These are phyloP conservation scores for Cephus pulcher DNA, from an alignment of 2,888 invertebrate genomes.

Conservation along the genomic window DNA sequence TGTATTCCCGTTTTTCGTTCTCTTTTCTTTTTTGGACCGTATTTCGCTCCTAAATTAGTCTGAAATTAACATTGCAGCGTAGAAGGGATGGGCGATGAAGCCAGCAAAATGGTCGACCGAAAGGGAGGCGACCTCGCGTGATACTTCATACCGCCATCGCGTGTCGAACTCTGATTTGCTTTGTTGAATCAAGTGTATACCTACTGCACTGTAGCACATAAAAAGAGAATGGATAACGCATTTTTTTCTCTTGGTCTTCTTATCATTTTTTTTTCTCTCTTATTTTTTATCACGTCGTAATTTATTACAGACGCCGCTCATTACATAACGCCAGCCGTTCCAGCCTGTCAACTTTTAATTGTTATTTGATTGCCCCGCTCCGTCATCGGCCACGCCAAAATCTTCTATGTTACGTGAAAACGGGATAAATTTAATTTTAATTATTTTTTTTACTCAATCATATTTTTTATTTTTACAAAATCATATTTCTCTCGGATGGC, in stretches of 20 bases:
- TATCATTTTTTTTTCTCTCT: constrained; percentile 17
- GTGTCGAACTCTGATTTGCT: constrained; percentile 66
- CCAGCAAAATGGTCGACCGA: constrained; percentile 42
- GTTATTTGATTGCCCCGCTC: constrained; percentile 6
- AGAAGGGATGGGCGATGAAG: constrained; percentile 38
- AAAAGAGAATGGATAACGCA: constrained; percentile 51
- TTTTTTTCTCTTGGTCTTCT: constrained; percentile 34
- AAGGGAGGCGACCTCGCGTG: constrained; percentile 57
- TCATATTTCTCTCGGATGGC: background rate
- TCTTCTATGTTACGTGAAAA: background rate
- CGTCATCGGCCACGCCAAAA: background rate
- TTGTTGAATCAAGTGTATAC: constrained; percentile 64
- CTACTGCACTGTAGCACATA: constrained; percentile 31
- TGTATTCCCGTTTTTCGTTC: background rate
- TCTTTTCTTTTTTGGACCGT: background rate
- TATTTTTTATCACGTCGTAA: constrained; percentile 6
- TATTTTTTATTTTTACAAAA: background rate
- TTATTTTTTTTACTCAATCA: background rate
- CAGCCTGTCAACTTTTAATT: constrained; percentile 17
- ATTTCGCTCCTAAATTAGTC: constrained; percentile 28
- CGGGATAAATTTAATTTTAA: background rate
- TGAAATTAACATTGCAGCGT: constrained; percentile 37
- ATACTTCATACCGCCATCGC: constrained; percentile 60
- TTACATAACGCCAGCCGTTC: constrained; percentile 14
- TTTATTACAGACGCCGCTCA: constrained; percentile 27